Percentiles rank a stretch among this genome's conserved stretches.
These are phyloP conservation scores for Spodoptera exigua DNA, from an alignment of 2,888 invertebrate species.

Conservation along the genomic window DNA sequence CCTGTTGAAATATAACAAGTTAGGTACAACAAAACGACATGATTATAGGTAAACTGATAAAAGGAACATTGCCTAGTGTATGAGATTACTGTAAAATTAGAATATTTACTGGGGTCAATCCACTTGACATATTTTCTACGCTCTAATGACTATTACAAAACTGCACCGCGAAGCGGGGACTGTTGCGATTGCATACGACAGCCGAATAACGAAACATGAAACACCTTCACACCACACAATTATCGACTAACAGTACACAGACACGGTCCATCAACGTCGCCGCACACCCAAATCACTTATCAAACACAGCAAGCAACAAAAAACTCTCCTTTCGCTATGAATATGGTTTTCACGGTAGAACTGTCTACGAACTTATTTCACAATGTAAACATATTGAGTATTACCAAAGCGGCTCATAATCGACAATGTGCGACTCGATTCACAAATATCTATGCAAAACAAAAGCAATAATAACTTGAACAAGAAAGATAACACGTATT, in stretches of 20 bases:
- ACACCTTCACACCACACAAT: slow-evolving; percentile 62
- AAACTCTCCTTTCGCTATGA: slow-evolving; percentile 79
- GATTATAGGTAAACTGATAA: slow-evolving; percentile 22
- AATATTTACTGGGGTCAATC: slow-evolving; percentile 70
- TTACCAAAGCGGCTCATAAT: slow-evolving; percentile 64
- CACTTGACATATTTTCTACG: slow-evolving; percentile 87
- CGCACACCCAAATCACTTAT: slow-evolving; percentile 61
- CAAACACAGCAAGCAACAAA: slow-evolving; percentile 73
- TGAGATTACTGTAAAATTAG: slow-evolving; percentile 61
- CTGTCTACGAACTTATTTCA: slow-evolving; percentile 72
- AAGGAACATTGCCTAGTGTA: slow-evolving; percentile 34
- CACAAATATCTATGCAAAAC: slow-evolving; percentile 55
- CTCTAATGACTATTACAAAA: slow-evolving; percentile 87
- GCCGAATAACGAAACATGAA: slow-evolving; percentile 60
- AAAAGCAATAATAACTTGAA: slow-evolving; percentile 64
- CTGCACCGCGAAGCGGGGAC: slow-evolving; percentile 58
- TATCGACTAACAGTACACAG: slow-evolving; percentile 74
- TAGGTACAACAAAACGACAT: slow-evolving; percentile 32
- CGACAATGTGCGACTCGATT: slow-evolving; percentile 60
- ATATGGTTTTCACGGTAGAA: slow-evolving; percentile 73
- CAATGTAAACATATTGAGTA: slow-evolving; percentile 84
- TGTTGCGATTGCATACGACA: slow-evolving; percentile 54
- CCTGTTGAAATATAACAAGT: slow-evolving; percentile 53
- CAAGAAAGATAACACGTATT: slow-evolving; percentile 81
- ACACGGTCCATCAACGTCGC: slow-evolving; percentile 74